Conservation (phyloP, 2,888 invertebrate genomes). For the Heteromurus nitidus region DNA sequence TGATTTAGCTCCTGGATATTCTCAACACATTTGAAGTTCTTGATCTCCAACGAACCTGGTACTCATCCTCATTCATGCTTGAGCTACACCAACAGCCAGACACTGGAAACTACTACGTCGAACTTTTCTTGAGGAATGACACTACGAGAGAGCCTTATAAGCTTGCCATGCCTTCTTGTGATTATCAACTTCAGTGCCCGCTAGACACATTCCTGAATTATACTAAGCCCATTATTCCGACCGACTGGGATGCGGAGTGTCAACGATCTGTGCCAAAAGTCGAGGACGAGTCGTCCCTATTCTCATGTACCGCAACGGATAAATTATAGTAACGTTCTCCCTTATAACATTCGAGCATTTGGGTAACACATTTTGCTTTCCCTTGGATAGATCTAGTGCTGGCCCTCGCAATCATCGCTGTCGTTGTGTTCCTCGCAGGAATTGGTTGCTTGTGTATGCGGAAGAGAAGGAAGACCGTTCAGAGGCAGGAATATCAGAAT, state of each 20-base stretch:
- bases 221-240: slow-evolving; percentile 51
- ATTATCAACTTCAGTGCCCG: slow-evolving; percentile 52
- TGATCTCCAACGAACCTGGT: slow-evolving; percentile 52
- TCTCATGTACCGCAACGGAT: slow-evolving; percentile 45
- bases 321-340: too few relatives aligned
- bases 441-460: slow-evolving; percentile 40
- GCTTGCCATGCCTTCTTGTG: slow-evolving; percentile 60
- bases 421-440: slow-evolving; percentile 33
- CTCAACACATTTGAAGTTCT: slow-evolving; percentile 63
- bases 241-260: slow-evolving; percentile 62
- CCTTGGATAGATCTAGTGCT: slow-evolving; percentile 42
- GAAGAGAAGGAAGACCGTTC: slow-evolving; percentile 12
- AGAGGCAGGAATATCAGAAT: slow-evolving; percentile 41
- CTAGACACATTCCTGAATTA: slow-evolving; percentile 43
- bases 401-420: slow-evolving; percentile 12
- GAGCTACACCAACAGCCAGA: slow-evolving; percentile 56
- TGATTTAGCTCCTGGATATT: slow-evolving; percentile 41
- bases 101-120: slow-evolving; percentile 22
- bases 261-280: slow-evolving; percentile 1
- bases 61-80: slow-evolving; percentile 57
- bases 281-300: slow-evolving; percentile 14
- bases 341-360: too few relatives aligned
- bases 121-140: slow-evolving; percentile 60
- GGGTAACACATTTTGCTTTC: too few relatives aligned
- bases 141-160: slow-evolving; percentile 47